A percentile compares a stretch with the other conserved stretches of the same genome.
These are phyloP conservation scores for Phrynosoma blainvillii DNA, from an alignment of 2,113 vertebrate genomes.

Conservation along the genomic window DNA sequence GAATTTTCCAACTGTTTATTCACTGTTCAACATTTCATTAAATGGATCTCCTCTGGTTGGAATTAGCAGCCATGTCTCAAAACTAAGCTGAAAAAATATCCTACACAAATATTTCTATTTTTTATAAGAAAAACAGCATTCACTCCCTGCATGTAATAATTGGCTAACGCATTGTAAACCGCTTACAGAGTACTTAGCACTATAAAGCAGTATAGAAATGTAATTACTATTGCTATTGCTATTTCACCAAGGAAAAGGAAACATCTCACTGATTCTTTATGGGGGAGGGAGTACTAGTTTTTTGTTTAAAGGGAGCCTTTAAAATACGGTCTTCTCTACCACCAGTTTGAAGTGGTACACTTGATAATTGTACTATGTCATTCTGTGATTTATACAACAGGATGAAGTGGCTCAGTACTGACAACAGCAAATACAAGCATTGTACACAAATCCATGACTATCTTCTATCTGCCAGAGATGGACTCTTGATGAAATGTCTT, in stretches of 20 bases:
- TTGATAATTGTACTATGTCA: background rate
- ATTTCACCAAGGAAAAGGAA: background rate
- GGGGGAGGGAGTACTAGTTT: background rate
- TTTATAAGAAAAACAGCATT: background rate
- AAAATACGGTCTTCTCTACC: no score
- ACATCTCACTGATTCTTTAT: background rate
- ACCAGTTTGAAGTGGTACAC: background rate
- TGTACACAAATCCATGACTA: background rate
- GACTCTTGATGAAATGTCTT: background rate
- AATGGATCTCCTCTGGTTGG: no score
- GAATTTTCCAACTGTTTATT: no score
- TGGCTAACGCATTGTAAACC: no score
- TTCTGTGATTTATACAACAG: background rate
- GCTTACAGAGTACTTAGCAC: no score
- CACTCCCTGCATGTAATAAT: background rate
- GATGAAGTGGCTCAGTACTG: background rate
- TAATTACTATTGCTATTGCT: no score
- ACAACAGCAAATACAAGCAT: background rate
- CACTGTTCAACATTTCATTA: no score
- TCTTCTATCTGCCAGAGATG: background rate
- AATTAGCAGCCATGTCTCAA: background rate
- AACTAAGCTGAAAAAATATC: background rate
- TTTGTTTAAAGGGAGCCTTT: background rate
- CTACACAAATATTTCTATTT: background rate
- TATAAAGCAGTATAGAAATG: no score